A percentile compares a stretch with the other conserved stretches of the same genome.
These are phyloP conservation scores for Icerya purchasi DNA, from an alignment of 2,888 invertebrate genomes.

Conservation along the genomic window DNA sequence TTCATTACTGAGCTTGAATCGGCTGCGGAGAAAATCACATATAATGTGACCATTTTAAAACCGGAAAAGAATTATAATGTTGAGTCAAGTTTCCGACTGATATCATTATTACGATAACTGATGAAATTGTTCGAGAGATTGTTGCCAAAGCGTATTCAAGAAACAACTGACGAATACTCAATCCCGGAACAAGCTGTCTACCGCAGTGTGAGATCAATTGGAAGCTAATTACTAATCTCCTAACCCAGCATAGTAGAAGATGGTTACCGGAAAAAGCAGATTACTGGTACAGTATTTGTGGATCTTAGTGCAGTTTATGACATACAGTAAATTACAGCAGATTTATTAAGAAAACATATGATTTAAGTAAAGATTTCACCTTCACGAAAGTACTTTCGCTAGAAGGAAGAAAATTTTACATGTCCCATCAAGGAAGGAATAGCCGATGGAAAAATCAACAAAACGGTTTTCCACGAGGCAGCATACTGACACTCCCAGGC, in stretches of 20 bases:
- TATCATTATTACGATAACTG: too few relatives aligned
- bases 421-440: not conserved
- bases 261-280: not conserved
- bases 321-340: not conserved
- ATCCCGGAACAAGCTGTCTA: not conserved
- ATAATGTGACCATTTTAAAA: not conserved
- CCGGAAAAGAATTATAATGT: not conserved
- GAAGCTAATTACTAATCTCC: not conserved
- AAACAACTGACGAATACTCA: not conserved
- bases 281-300: not conserved
- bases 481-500: not conserved
- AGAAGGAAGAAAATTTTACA: not conserved
- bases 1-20: too few relatives aligned
- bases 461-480: not conserved
- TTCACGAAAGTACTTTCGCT: not conserved
- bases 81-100: not conserved
- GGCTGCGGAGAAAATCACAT: too few relatives aligned
- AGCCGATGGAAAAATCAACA: not conserved
- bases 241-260: not conserved
- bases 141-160: too few relatives aligned
- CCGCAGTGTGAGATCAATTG: not conserved
- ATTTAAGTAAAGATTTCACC: not conserved
- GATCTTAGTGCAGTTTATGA: not conserved
- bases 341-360: not conserved
- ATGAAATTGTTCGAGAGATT: not conserved